Evolutionary conservation across 2,113 vertebrate species (phyloP).

Genomic region (Pangasianodon gigas): DNA sequence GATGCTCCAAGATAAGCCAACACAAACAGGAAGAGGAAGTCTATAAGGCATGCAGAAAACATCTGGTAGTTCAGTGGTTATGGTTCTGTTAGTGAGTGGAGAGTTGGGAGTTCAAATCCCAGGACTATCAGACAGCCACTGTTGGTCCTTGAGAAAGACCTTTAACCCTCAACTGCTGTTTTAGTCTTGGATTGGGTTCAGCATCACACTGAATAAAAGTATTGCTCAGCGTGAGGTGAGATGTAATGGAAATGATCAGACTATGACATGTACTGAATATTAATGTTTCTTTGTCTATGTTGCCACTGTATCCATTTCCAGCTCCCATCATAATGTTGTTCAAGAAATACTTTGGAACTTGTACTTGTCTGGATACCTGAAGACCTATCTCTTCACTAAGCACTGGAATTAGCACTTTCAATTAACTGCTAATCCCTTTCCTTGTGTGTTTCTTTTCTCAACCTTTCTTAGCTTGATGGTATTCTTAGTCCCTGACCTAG

Average conservation of each 20-base stretch:
- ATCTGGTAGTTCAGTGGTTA: background rate
- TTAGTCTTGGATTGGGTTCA: background rate
- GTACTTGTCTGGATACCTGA: background rate
- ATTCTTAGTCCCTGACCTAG: background rate
- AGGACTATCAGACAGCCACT: background rate
- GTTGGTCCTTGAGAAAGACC: background rate
- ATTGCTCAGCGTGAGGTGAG: background rate
- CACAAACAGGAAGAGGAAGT: constrained; percentile 19
- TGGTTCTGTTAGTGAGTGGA: background rate
- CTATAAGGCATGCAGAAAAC: constrained; percentile 2
- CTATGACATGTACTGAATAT: background rate
- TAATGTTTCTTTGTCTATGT: background rate
- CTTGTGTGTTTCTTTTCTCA: background rate
- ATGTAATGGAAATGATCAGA: background rate
- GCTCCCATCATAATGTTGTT: background rate
- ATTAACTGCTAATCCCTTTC: too few species aligned
- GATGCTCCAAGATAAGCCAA: background rate
- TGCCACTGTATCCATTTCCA: background rate
- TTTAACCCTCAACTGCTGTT: background rate
- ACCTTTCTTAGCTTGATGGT: background rate
- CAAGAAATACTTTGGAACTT: background rate
- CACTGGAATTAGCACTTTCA: background rate
- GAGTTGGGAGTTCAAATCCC: background rate
- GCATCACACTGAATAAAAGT: background rate
- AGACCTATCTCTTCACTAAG: background rate